These are phyloP conservation scores for Tetragnatha montana DNA, from an alignment of 2,888 invertebrate species.

Conservation along the genomic window DNA sequence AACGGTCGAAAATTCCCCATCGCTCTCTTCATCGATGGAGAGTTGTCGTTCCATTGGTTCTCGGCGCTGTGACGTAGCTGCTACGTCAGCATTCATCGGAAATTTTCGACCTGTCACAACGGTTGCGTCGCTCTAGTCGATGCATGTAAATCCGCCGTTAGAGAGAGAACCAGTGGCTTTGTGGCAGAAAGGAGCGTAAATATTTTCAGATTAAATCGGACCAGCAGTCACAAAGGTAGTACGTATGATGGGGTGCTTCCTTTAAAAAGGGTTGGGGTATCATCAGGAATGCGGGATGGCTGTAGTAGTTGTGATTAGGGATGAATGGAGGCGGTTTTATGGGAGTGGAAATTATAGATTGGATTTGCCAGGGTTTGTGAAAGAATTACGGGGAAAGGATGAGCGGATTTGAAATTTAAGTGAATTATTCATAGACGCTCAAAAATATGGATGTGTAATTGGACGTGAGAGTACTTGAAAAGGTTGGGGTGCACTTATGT, in stretches of 20 bases:
- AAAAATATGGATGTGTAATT: too few species aligned
- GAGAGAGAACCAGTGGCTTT: not conserved
- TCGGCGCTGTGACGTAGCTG: not conserved
- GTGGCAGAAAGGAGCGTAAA: constrained; percentile 17
- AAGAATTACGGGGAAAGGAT: not conserved
- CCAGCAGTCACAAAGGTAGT: not conserved
- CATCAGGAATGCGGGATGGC: too few species aligned
- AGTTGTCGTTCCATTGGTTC: constrained; percentile 16
- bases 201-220: constrained; percentile 33
- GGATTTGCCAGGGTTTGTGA: not conserved
- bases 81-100: not conserved
- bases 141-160: not conserved
- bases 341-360: not conserved
- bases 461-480: too few species aligned
- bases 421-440: not conserved
- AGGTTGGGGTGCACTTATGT: too few species aligned
- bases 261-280: not conserved
- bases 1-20: too few species aligned
- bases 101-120: not conserved
- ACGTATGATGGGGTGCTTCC: not conserved
- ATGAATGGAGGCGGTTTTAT: not conserved
- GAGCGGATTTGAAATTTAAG: not conserved
- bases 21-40: constrained; percentile 12
- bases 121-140: not conserved
- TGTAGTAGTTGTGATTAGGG: too few species aligned